A percentile compares a stretch with the other conserved stretches of the same genome.
Evolutionary conservation across 2,113 vertebrate genomes (phyloP).

Genomic region (Scatophagus argus): DNA sequence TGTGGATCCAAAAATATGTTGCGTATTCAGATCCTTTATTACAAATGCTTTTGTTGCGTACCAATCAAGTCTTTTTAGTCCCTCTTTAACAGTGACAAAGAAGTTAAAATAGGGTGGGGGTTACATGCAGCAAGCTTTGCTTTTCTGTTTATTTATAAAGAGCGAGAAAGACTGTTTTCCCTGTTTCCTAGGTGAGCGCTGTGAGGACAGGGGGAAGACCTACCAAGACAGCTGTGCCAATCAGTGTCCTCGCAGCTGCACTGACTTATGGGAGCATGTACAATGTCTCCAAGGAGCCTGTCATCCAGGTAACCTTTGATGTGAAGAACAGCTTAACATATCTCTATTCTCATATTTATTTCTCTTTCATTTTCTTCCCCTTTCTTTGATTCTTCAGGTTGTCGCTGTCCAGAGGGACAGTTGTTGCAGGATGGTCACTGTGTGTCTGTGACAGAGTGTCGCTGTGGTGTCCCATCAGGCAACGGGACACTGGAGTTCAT

Average conservation of each 20-base stretch:
- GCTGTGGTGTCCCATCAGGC: conserved; percentile 85
- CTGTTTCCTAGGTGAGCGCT: conserved; percentile 84
- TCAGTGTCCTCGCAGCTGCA: conserved; percentile 88
- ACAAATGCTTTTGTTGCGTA: background rate
- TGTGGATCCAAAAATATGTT: background rate
- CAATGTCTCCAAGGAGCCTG: conserved; percentile 91
- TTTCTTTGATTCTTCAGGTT: conserved; percentile 79
- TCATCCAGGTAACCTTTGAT: conserved; percentile 79
- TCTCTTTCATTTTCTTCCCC: background rate
- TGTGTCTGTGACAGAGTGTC: conserved; percentile 84
- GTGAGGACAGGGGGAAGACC: conserved; percentile 83
- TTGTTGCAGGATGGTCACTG: conserved; percentile 87
- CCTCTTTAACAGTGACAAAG: background rate
- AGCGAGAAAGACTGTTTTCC: background rate
- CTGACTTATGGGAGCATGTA: conserved; percentile 90
- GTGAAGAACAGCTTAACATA: background rate
- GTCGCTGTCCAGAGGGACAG: conserved; percentile 87
- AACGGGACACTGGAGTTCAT: conserved; percentile 82
- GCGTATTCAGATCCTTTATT: background rate
- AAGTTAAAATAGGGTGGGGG: background rate
- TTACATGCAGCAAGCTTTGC: background rate
- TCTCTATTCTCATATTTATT: too few species aligned
- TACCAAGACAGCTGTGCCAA: conserved; percentile 85
- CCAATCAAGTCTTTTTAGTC: background rate
- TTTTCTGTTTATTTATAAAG: background rate